A percentile compares a stretch with the other conserved stretches of the same genome.
These are phyloP conservation scores for Plagodis pulveraria DNA, from an alignment of 2,888 invertebrate genomes.

Conservation along the genomic window DNA sequence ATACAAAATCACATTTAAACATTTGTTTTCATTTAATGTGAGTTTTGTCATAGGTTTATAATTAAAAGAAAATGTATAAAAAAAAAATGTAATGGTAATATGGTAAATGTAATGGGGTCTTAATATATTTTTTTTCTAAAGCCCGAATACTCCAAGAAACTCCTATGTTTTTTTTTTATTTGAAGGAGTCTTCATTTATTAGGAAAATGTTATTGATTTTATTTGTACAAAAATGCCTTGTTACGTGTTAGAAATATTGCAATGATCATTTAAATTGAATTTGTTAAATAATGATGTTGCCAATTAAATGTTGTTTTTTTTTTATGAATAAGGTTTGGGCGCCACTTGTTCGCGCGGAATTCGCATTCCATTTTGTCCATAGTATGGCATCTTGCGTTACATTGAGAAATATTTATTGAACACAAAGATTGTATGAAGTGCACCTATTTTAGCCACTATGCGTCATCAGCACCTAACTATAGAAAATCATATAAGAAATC, in stretches of 20 bases:
- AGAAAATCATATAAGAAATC: too few relatives aligned
- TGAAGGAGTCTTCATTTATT: constrained; percentile 15
- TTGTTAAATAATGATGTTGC: constrained; percentile 35
- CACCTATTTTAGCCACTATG: too few relatives aligned
- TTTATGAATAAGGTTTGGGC: too few relatives aligned
- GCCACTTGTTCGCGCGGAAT: too few relatives aligned
- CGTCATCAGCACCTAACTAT: too few relatives aligned
- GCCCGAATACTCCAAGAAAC: constrained; percentile 25
- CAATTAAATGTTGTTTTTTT: constrained; percentile 25
- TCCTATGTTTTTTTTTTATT: constrained; percentile 23
- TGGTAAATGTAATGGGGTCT: constrained; percentile 24
- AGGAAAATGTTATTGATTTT: constrained; percentile 23
- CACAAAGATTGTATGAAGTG: too few relatives aligned
- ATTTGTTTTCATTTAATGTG: constrained; percentile 79
- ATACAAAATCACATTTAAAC: constrained; percentile 70
- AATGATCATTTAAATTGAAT: constrained; percentile 21
- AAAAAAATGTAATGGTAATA: constrained; percentile 30
- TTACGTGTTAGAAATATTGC: constrained; percentile 19
- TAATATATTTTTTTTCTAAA: constrained; percentile 34
- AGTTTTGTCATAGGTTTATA: constrained; percentile 54
- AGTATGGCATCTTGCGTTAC: too few relatives aligned
- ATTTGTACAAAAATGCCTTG: constrained; percentile 31
- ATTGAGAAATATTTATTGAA: too few relatives aligned
- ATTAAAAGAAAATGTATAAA: constrained; percentile 34
- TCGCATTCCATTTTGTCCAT: too few relatives aligned